Evolutionary conservation across 2,113 vertebrate genomes (phyloP).

Genomic region (Nycticryphes semicollaris): DNA sequence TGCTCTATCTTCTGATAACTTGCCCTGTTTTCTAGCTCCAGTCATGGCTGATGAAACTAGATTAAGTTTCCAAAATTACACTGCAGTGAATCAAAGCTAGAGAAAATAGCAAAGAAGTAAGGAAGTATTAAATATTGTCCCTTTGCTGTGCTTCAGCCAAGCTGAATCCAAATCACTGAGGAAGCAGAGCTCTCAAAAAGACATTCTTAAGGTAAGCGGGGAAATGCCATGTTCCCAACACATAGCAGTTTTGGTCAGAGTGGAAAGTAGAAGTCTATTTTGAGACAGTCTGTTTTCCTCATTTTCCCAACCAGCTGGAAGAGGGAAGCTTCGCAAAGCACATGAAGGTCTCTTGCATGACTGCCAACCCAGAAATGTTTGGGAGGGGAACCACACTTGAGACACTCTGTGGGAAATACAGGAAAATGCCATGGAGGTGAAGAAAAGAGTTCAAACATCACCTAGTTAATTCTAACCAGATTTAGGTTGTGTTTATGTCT

Average conservation of each 20-base stretch:
- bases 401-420: background rate
- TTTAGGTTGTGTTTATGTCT: background rate
- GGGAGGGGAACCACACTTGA: background rate
- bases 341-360: background rate
- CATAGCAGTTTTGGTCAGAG: background rate
- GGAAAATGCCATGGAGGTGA: background rate
- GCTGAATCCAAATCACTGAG: slow-evolving; percentile 4
- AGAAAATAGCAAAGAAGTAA: slow-evolving; percentile 40
- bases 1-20: slow-evolving; percentile 61
- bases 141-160: background rate
- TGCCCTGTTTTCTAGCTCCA: slow-evolving; percentile 54
- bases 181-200: background rate
- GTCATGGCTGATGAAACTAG: slow-evolving; percentile 55
- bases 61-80: slow-evolving; percentile 58
- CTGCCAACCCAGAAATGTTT: background rate
- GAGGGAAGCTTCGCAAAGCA: background rate
- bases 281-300: slow-evolving; percentile 8
- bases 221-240: slow-evolving; percentile 1
- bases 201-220: background rate
- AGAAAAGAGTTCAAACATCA: slow-evolving; percentile 18
- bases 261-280: slow-evolving; percentile 24
- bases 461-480: slow-evolving; percentile 9
- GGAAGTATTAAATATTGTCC: slow-evolving; percentile 35
- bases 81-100: slow-evolving; percentile 41
- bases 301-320: background rate